Conservation (phyloP, 2,888 invertebrate genomes). For the Myopa tessellatipennis region DNA sequence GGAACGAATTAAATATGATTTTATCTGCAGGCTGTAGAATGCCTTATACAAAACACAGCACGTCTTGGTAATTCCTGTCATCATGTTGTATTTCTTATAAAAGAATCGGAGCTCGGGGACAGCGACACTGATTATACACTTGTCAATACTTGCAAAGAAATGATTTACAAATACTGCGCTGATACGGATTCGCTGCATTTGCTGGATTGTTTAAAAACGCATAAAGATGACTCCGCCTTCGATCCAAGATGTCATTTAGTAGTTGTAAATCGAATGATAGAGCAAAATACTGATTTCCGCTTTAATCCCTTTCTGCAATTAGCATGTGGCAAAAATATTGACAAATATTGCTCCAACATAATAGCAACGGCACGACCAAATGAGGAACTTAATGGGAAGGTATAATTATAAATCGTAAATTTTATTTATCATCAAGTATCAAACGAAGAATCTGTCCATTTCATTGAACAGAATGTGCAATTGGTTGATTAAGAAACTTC, state of each 20-base stretch:
- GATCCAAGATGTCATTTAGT: constrained; percentile 85
- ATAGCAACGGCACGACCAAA: constrained; percentile 72
- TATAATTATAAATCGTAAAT: constrained; percentile 47
- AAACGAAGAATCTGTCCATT: too few relatives aligned
- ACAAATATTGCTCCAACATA: constrained; percentile 75
- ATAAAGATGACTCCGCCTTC: constrained; percentile 82
- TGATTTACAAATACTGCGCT: constrained; percentile 87
- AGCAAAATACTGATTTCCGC: constrained; percentile 90
- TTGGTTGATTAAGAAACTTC: too few relatives aligned
- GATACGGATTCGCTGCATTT: constrained; percentile 77
- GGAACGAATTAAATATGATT: background rate
- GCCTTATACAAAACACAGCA: constrained; percentile 76
- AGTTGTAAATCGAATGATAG: constrained; percentile 88
- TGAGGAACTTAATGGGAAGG: constrained; percentile 83
- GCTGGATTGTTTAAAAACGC: constrained; percentile 82
- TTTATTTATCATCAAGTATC: background rate
- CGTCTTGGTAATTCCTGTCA: constrained; percentile 79
- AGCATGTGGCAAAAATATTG: constrained; percentile 85
- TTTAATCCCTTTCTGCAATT: constrained; percentile 87
- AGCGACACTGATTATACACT: constrained; percentile 89
- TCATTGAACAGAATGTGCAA: too few relatives aligned
- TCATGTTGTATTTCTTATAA: constrained; percentile 84
- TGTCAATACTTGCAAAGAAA: constrained; percentile 83
- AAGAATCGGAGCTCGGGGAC: constrained; percentile 87
- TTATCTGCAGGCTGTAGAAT: constrained; percentile 79